A percentile compares a stretch with the other conserved stretches of the same genome.
phyloP scores from a whole-genome alignment of 2,113 vertebrate species.

The Microtus montanus region DNA sequence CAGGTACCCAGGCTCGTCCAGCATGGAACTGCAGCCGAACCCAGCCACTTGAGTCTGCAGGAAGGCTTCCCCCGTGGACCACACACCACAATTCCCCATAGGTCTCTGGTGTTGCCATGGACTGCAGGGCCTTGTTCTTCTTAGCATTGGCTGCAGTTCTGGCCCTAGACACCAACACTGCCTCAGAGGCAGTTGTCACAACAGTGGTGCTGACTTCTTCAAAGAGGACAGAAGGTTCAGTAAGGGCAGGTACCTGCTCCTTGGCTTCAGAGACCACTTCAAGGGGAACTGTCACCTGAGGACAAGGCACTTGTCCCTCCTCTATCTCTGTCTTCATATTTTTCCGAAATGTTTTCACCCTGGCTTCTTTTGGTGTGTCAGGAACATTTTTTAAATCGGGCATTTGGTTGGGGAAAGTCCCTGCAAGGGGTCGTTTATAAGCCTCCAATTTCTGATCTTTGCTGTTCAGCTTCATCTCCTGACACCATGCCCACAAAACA shows the following conservation, averaged over 20 bases:
- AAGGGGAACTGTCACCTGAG: neutral
- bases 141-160: neutral
- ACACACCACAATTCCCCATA: conserved; percentile 62
- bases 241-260: neutral
- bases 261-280: neutral
- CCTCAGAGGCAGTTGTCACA: neutral
- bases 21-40: conserved; percentile 69
- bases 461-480: conserved; percentile 57
- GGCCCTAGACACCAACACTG: conserved; percentile 59
- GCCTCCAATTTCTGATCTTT: conserved; percentile 74
- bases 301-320: neutral
- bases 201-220: neutral
- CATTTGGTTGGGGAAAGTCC: conserved; percentile 69
- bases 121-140: neutral
- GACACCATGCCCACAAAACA: conserved; percentile 65
- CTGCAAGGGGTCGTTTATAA: conserved; percentile 60
- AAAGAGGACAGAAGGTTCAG: neutral
- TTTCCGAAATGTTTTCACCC: neutral
- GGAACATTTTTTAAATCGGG: conserved; percentile 42
- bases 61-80: conserved; percentile 64
- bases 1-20: conserved; percentile 75
- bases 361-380: conserved; percentile 54
- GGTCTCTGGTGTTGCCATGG: neutral
- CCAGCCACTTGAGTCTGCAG: conserved; percentile 36
- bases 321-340: neutral